Base-by-base conservation (phyloP, 1,140 invertebrate genomes). In the Apis florea region DNA sequence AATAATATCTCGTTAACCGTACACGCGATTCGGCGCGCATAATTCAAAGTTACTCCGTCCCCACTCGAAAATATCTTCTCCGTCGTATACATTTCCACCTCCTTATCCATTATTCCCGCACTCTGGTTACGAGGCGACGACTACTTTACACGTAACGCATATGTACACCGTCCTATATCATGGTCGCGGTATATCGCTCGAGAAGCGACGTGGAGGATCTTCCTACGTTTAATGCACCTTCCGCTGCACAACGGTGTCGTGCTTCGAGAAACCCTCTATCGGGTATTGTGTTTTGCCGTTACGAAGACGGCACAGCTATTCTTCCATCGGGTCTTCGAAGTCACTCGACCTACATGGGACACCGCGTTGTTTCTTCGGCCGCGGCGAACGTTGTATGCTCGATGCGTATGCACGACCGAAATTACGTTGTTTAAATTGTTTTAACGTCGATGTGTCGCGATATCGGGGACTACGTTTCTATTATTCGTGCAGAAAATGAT, bases 71-170 rank as follows among this genome's bases (percentile, higher is more conserved):
- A 51, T 85, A 77, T 61, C 63, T 17, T 58, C 49, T 61, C 11
- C 17, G 24, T 19, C 26, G 59, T 53, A 24, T 24, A 24, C 67
- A 64, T 73, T 68, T 78, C n/a, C 61, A 51, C 54, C 15, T 26
- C 17, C 64, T 77, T 77, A 82, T 78, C 73, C 73, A 82, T 85
- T 86, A 85, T 86, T 85, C 79, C 56, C 26, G 24, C 61, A 56
- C 73, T 85, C 75, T 67, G 73, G 83, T 73, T 80, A 61, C 59
- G 24, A 12, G 26, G 13, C 69, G 68, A 82, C 69, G 68, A 82
- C 75, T 78, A 74, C 73, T 82, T 73, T 49, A 19, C 84, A 26
- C 64, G 69, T 74, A 79, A 84, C 76, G 24, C 61, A 53, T 21
- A 53, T 47, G 81, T 49, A n/a, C 54, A 49, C 75, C 71, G 83